These are phyloP conservation scores for Ia io DNA, from an alignment of 2,113 vertebrate genomes.

Conservation along the genomic window DNA sequence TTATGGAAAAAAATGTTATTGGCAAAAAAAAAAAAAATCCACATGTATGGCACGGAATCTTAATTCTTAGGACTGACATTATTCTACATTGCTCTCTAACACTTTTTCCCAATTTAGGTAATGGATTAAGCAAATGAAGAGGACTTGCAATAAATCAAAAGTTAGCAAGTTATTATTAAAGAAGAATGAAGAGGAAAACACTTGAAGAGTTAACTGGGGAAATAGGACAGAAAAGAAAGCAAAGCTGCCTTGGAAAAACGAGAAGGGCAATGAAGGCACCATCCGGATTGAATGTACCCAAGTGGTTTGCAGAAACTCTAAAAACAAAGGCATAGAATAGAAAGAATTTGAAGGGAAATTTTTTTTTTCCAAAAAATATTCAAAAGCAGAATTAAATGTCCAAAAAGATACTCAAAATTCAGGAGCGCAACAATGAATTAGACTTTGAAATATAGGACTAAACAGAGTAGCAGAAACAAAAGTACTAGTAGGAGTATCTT, in stretches of 20 bases:
- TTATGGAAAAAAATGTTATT: background rate
- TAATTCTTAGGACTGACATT: slow-evolving; percentile 22
- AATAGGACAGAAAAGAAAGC: background rate
- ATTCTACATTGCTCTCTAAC: background rate
- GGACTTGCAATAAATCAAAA: slow-evolving; percentile 29
- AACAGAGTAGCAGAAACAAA: slow-evolving; percentile 14
- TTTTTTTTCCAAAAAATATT: background rate
- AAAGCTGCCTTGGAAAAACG: background rate
- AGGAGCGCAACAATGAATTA: background rate
- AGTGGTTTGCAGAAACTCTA: background rate
- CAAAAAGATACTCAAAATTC: background rate
- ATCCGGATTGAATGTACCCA: background rate
- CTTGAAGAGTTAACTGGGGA: background rate
- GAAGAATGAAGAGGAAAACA: background rate
- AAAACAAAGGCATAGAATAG: background rate
- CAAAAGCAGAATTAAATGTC: background rate
- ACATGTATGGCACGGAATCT: background rate
- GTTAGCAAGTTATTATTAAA: background rate
- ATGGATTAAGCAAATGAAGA: slow-evolving; percentile 15
- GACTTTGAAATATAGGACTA: background rate
- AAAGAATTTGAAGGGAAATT: background rate
- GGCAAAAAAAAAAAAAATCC: background rate
- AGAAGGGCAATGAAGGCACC: background rate
- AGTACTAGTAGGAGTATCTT: background rate
- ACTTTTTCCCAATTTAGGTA: background rate